These are phyloP conservation scores for Eulimnadia texana DNA, from an alignment of 1,140 invertebrate species.

Conservation along the genomic window DNA sequence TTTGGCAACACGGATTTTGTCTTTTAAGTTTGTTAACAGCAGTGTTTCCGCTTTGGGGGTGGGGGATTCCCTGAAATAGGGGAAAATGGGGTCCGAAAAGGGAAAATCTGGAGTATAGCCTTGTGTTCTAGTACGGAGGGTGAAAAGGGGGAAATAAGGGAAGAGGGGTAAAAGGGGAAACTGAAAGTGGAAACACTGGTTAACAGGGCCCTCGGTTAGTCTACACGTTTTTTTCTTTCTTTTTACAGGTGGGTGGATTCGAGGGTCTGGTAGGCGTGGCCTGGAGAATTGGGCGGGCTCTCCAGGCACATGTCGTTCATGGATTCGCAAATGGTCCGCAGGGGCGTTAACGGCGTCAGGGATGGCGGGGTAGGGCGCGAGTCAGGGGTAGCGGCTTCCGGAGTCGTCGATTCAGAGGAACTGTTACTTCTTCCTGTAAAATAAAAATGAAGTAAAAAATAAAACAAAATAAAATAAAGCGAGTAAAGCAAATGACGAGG, in stretches of 20 bases:
- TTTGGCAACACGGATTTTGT: too few species aligned
- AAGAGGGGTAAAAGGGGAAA: too few species aligned
- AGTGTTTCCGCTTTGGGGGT: too few species aligned
- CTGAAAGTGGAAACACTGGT: too few species aligned
- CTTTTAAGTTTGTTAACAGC: too few species aligned
- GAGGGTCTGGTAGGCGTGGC: neutral
- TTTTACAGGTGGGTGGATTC: conserved; percentile 9
- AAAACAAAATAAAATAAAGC: neutral
- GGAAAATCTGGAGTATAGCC: too few species aligned
- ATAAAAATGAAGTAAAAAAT: neutral
- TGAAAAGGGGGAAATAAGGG: too few species aligned
- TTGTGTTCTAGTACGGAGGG: too few species aligned
- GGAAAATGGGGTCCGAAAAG: too few species aligned
- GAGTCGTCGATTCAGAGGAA: conserved; percentile 43
- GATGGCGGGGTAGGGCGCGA: conserved; percentile 20
- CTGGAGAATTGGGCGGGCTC: conserved; percentile 12
- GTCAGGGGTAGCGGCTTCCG: conserved; percentile 33
- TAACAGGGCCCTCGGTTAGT: too few species aligned
- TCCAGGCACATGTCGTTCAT: conserved; percentile 11
- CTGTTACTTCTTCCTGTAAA: conserved; percentile 37
- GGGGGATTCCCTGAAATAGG: too few species aligned
- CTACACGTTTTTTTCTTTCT: neutral
- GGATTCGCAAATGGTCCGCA: conserved; percentile 33
- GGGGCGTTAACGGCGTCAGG: conserved; percentile 28
- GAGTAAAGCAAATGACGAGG: neutral